Conservation (phyloP, 1,140 invertebrate species). For the Pseudomyrmex concolor region DNA sequence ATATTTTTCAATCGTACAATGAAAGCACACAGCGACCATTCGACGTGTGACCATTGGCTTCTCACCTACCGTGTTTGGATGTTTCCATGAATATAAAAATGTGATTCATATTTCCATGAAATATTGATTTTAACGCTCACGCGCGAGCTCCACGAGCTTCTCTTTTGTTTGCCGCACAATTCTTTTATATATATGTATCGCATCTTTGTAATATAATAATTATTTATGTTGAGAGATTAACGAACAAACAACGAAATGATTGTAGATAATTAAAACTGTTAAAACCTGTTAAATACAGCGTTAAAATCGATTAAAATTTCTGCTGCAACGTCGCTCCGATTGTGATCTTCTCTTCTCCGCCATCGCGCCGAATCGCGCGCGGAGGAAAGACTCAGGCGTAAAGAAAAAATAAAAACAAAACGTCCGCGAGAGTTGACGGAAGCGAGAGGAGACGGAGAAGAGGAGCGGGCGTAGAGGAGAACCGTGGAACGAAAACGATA, state of each 20-base stretch:
- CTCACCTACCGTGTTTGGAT: conserved; percentile 49
- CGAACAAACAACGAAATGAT: not conserved
- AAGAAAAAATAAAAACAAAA: conserved; percentile 2
- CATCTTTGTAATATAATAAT: no score
- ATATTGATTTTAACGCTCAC: conserved; percentile 23
- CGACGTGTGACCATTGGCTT: conserved; percentile 34
- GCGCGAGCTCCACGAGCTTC: no score
- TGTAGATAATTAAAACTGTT: not conserved
- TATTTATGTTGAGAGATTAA: not conserved
- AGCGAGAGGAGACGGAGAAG: not conserved
- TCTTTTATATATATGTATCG: no score
- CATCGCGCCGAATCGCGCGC: conserved; percentile 10
- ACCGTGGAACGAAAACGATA: conserved; percentile 67
- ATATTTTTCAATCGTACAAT: conserved; percentile 54
- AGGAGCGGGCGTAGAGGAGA: conserved; percentile 12
- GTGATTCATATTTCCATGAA: conserved; percentile 32
- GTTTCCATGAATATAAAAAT: conserved; percentile 55
- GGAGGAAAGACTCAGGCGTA: conserved; percentile 13
- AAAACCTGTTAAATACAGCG: no score
- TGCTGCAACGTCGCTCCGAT: not conserved
- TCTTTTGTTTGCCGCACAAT: no score
- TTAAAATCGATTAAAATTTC: not conserved
- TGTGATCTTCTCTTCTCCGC: not conserved
- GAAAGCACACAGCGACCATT: conserved; percentile 23
- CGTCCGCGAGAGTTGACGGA: conserved; percentile 32